phyloP scores from a whole-genome alignment of 1,140 invertebrate species.

The Mycetomoellerius zeteki region DNA sequence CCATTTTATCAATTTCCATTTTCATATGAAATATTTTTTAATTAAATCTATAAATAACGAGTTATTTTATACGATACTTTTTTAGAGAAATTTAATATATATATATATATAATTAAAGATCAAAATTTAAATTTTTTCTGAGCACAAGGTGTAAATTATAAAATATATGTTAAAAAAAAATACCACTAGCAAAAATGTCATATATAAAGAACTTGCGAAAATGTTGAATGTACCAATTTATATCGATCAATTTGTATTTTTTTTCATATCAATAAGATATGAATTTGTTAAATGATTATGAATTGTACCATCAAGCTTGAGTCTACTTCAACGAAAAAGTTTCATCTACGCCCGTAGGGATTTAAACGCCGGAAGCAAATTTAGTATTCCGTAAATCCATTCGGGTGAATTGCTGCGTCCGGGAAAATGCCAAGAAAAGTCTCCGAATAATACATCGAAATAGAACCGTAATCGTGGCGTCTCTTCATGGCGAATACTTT shows the following conservation, averaged over 20 bases:
- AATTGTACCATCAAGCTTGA: not conserved
- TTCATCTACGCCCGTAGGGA: not conserved
- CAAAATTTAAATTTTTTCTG: not conserved
- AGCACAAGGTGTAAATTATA: not conserved
- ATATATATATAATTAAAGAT: not conserved
- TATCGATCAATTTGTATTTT: too few relatives aligned
- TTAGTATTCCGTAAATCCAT: constrained; percentile 36
- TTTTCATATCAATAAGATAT: not conserved
- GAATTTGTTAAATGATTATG: not conserved
- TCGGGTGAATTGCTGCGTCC: constrained; percentile 4
- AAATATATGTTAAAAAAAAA: not conserved
- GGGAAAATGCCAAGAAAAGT: constrained; percentile 15
- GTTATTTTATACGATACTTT: too few relatives aligned
- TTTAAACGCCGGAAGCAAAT: not conserved
- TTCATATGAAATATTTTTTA: too few relatives aligned
- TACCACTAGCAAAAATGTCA: not conserved
- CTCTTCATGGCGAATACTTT: not conserved
- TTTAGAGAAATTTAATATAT: too few relatives aligned
- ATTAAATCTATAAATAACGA: too few relatives aligned
- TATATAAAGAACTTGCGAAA: not conserved
- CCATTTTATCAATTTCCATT: too few relatives aligned
- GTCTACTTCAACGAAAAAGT: not conserved
- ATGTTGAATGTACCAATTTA: not conserved
- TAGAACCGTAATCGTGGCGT: constrained; percentile 7
- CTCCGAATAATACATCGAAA: constrained; percentile 19